Conservation (phyloP, 2,113 vertebrate species). For the Hippopotamus amphibius region DNA sequence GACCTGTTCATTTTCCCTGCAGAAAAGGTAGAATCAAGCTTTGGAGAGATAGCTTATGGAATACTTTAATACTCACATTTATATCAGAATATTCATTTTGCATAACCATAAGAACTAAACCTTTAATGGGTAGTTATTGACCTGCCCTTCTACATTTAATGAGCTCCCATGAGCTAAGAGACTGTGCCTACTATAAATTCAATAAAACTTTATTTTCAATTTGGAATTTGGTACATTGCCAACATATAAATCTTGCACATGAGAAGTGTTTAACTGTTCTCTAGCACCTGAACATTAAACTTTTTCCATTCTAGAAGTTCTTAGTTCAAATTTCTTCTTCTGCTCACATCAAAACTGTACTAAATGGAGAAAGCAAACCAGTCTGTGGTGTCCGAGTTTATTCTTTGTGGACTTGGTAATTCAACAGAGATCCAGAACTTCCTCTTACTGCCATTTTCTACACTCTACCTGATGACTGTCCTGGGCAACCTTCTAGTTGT, state of each 20-base stretch:
- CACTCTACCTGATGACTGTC: too few relatives aligned
- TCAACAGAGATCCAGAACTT: too few relatives aligned
- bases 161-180: neutral
- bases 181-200: neutral
- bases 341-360: neutral
- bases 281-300: neutral
- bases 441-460: too few relatives aligned
- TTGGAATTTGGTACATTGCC: neutral
- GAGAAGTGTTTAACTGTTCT: neutral
- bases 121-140: neutral
- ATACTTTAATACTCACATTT: neutral
- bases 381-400: too few relatives aligned
- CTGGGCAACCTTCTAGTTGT: too few relatives aligned
- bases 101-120: neutral
- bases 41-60: neutral
- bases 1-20: neutral
- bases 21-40: neutral
- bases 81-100: neutral
- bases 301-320: neutral
- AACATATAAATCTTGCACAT: neutral
- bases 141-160: neutral
- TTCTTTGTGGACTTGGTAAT: too few relatives aligned
- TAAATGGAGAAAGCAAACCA: neutral
- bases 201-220: neutral
- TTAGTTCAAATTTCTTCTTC: neutral